These are phyloP conservation scores for Amphibalanus amphitrite DNA, from an alignment of 1,140 invertebrate species.

Conservation along the genomic window DNA sequence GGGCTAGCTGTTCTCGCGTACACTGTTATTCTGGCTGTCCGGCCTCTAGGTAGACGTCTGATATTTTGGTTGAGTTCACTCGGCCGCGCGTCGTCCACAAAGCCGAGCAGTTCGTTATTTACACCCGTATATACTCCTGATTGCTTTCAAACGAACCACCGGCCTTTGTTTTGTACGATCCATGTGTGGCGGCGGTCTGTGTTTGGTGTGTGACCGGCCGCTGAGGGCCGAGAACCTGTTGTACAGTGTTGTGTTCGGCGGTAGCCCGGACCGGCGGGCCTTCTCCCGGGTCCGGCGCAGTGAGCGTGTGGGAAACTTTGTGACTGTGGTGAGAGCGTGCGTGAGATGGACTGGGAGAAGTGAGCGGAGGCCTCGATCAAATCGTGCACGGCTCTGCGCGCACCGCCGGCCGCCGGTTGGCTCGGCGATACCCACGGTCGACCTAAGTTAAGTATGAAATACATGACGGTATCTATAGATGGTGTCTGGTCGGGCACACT, in stretches of 20 bases:
- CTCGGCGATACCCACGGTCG: background rate
- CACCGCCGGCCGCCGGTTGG: too few species aligned
- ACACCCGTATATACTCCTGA: background rate
- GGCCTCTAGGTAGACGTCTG: background rate
- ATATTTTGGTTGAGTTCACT: background rate
- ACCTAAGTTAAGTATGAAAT: background rate
- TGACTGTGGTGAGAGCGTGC: background rate
- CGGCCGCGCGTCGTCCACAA: too few species aligned
- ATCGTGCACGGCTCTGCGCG: background rate
- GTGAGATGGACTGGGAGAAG: background rate
- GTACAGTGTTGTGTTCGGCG: too few species aligned
- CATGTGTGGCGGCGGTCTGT: background rate
- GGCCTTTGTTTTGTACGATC: background rate
- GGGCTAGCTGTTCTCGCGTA: background rate
- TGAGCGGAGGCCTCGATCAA: background rate
- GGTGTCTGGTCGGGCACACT: background rate
- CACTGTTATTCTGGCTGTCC: background rate
- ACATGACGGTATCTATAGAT: background rate
- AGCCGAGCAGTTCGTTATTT: background rate
- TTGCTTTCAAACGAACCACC: constrained; percentile 1
- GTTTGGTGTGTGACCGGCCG: too few species aligned
- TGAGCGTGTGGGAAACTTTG: too few species aligned
- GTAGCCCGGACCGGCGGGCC: too few species aligned
- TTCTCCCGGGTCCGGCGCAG: background rate
- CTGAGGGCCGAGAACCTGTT: too few species aligned